Base-by-base conservation (phyloP, 2,113 vertebrate genomes). In the Tragelaphus scriptus region DNA sequence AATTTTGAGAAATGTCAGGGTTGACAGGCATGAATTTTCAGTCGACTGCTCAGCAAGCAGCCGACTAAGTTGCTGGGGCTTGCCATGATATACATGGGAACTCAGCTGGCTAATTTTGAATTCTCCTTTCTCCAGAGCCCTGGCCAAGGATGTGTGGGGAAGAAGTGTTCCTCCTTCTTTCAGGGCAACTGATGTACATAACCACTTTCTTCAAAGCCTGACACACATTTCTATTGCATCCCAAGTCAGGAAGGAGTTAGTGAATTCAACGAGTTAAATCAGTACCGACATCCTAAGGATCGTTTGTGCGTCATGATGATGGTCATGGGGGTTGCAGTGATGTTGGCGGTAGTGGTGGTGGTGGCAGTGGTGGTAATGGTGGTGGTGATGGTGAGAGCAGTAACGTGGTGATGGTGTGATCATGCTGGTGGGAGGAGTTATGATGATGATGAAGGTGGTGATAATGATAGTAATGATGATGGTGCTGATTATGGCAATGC, bases 1-100 rank as follows among this genome's bases (percentile, higher is more conserved):
- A 87, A 93, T 63, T 49, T n/a, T 97, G 97, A 98, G 87, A 97
- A 90, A 85, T 93, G 98, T 98, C 98, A 97, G 94, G 92, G 47
- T 92, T 95, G 94, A 94, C 98, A 98, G 94, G 94, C 97, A 94
- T 77, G 89, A 81, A 55, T 97, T 92, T 95, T 96, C 92, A 80
- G 93, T 84, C 53, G 86, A 82, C 86, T 93, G 82, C 79, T 96
- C 58, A n/a, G 81, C 77, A 84, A 30, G 85, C 77, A 84, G 85
- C 93, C 84, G 88, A 94, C 63, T 65, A 40, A 47, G 25, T 94
- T 87, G 49, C 91, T 91, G 63, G 63, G 85, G 61, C 56, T 93
- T 91, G 40, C 80, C 32, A 0, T 65, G 84, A 84, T 82, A 51
- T 44, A 49, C 88, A 7, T 75, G 71, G 90, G 86, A 77, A 89